Conservation (phyloP, 1,140 invertebrate species). For the Cryptotermes secundus region DNA sequence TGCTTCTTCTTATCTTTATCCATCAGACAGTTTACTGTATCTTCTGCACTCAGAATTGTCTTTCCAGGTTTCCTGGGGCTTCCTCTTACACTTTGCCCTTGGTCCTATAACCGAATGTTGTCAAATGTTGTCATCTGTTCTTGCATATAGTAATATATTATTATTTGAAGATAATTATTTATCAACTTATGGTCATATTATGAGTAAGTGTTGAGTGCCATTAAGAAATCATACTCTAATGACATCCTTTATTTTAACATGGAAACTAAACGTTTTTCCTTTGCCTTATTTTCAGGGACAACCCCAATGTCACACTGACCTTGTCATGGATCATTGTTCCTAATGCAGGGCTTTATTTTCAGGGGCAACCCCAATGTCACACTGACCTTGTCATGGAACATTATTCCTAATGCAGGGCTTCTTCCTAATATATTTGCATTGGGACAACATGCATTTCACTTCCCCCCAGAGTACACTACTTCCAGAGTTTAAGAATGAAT, state of each 20-base stretch:
- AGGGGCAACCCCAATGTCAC: constrained; percentile 93
- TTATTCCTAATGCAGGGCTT: constrained; percentile 96
- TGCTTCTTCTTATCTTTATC: too few species aligned
- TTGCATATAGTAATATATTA: too few species aligned
- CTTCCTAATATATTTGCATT: constrained; percentile 81
- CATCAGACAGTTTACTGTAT: too few species aligned
- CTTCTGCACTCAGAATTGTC: too few species aligned
- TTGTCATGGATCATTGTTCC: constrained; percentile 98
- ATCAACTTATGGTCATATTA: too few species aligned
- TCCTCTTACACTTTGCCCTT: too few species aligned
- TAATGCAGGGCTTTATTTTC: constrained; percentile 89
- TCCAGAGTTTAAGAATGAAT: constrained; percentile 60
- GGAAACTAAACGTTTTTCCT: constrained; percentile 38
- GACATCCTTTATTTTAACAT: not conserved
- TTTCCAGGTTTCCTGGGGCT: too few species aligned
- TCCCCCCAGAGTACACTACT: constrained; percentile 85
- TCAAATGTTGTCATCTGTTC: too few species aligned
- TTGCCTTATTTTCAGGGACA: constrained; percentile 64
- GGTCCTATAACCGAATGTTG: too few species aligned
- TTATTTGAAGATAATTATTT: too few species aligned
- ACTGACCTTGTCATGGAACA: constrained; percentile 94
- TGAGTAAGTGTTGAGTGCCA: too few species aligned
- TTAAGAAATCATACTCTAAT: too few species aligned
- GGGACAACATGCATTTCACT: constrained; percentile 83
- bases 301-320: constrained; percentile 91